Evolutionary conservation across 1,140 invertebrate genomes (phyloP).

Genomic region (Drosophila lacertosa): DNA sequence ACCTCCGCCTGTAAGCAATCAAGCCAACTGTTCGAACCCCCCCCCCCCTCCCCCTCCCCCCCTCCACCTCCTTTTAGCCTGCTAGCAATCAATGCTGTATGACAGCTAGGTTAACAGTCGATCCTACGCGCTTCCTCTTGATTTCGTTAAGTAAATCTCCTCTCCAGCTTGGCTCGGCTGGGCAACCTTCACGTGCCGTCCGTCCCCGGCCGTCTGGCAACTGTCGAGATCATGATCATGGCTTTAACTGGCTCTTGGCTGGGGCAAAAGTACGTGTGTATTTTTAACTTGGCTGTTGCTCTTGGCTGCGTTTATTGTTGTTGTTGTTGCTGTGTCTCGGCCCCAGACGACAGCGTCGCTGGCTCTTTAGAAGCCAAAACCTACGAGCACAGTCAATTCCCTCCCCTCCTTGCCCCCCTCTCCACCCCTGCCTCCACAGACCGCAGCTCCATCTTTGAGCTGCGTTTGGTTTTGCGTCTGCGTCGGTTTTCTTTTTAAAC

Average conservation of each 20-base stretch:
- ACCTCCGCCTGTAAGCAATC: constrained; percentile 51
- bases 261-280: constrained; percentile 59
- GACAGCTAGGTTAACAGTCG: constrained; percentile 80
- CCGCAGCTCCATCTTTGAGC: neutral
- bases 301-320: constrained; percentile 72
- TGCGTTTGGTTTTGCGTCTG: constrained; percentile 33
- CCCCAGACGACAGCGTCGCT: constrained; percentile 11
- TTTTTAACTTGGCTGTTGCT: constrained; percentile 70
- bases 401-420: no score
- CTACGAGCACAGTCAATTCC: neutral
- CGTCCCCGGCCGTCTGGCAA: constrained; percentile 27
- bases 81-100: constrained; percentile 78
- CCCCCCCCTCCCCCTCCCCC: no score
- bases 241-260: constrained; percentile 81
- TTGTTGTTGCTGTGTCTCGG: constrained; percentile 43
- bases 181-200: constrained; percentile 71
- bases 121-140: constrained; percentile 80
- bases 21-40: constrained; percentile 34
- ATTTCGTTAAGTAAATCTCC: constrained; percentile 82
- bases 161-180: constrained; percentile 61
- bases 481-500: constrained; percentile 82
- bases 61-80: constrained; percentile 27
- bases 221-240: constrained; percentile 79
- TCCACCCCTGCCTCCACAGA: no score
- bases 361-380: constrained; percentile 21